Conservation (phyloP, 1,140 invertebrate species). For the Bacillus rossius region DNA sequence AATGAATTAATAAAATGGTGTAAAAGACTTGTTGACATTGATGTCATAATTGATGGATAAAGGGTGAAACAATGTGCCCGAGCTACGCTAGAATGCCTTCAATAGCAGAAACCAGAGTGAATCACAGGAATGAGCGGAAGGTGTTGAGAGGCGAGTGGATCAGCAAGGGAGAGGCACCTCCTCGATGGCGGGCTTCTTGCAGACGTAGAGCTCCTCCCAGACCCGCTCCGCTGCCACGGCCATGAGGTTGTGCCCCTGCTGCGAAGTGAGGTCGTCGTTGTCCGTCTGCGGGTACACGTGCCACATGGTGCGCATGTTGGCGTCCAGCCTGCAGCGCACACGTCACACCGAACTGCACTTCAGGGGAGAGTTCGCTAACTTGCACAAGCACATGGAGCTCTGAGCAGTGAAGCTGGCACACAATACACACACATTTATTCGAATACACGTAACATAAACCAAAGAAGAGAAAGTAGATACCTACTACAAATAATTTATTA, state of each 20-base stretch:
- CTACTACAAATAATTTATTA: neutral
- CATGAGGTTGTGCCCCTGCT: slow-evolving; percentile 81
- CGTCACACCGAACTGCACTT: neutral
- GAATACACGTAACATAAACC: neutral
- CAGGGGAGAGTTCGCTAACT: no score
- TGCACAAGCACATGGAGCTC: no score
- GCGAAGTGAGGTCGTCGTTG: slow-evolving; percentile 68
- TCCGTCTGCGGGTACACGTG: slow-evolving; percentile 77
- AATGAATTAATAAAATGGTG: no score
- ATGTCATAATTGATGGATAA: no score
- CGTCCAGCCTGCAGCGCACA: slow-evolving; percentile 50
- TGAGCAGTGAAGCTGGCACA: no score
- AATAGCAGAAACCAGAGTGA: no score
- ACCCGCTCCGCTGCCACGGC: slow-evolving; percentile 85
- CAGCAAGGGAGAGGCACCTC: no score
- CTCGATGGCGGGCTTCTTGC: slow-evolving; percentile 92
- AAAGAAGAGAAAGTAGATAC: neutral
- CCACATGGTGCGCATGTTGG: slow-evolving; percentile 78
- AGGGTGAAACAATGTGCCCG: no score
- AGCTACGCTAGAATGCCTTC: no score
- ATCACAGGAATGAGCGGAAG: no score
- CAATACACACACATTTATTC: neutral
- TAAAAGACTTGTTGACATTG: no score
- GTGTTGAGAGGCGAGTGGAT: no score
- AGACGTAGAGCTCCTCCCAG: slow-evolving; percentile 95